These are phyloP conservation scores for Percopsis transmontana DNA, from an alignment of 2,113 vertebrate genomes.

Conservation along the genomic window DNA sequence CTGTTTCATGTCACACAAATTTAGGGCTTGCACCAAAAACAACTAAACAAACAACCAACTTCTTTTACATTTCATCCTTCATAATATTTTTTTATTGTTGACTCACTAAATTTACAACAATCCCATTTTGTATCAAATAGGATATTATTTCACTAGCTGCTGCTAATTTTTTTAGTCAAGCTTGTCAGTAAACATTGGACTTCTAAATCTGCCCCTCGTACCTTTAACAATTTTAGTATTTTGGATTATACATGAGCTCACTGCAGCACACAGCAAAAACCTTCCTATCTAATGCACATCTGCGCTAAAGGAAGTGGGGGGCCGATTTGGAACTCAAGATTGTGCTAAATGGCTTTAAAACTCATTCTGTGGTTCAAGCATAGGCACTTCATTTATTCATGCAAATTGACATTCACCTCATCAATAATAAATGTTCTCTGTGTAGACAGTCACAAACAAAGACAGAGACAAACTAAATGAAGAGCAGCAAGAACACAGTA, in stretches of 20 bases:
- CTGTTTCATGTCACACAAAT: neutral
- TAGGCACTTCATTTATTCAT: constrained; percentile 78
- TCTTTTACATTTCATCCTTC: constrained; percentile 13
- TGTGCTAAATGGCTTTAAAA: constrained; percentile 42
- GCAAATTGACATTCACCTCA: constrained; percentile 51
- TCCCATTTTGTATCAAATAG: constrained; percentile 17
- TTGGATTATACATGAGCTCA: neutral
- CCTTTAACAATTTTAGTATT: neutral
- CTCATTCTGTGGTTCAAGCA: constrained; percentile 50
- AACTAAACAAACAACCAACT: neutral
- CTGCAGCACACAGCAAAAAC: neutral
- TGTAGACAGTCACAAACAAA: constrained; percentile 13
- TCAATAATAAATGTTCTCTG: constrained; percentile 21
- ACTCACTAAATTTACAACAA: constrained; percentile 33
- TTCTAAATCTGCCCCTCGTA: neutral
- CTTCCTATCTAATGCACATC: neutral
- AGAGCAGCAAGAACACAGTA: constrained; percentile 1
- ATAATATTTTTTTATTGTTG: constrained; percentile 59
- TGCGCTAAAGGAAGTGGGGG: constrained; percentile 1
- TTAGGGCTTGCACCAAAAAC: neutral
- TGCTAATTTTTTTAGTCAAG: neutral
- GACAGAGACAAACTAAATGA: constrained; percentile 26
- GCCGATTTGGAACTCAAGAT: constrained; percentile 25
- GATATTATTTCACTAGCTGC: neutral
- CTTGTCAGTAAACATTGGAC: neutral